These are phyloP conservation scores for Boulengeromyrus knoepffleri DNA, from an alignment of 2,113 vertebrate species.

Conservation along the genomic window DNA sequence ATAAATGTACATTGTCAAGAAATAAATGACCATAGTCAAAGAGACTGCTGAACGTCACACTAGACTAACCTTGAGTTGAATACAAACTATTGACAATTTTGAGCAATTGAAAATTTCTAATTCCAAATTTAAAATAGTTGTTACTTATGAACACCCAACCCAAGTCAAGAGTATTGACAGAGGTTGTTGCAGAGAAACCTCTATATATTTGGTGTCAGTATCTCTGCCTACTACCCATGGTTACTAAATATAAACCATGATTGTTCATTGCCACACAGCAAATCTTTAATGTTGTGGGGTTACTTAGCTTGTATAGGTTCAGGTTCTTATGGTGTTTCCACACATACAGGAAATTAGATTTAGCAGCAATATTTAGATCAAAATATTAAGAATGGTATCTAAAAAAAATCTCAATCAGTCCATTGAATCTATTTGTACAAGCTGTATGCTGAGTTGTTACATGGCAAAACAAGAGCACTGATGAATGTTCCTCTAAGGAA, in stretches of 20 bases:
- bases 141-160: background rate
- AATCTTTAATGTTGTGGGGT: background rate
- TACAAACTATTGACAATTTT: background rate
- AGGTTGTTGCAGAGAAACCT: background rate
- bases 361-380: background rate
- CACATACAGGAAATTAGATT: background rate
- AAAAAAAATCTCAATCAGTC: background rate
- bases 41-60: background rate
- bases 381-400: background rate
- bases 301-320: background rate
- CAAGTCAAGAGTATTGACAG: background rate
- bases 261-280: background rate
- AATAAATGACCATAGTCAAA: background rate
- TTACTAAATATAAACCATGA: background rate
- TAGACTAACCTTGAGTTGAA: background rate
- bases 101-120: background rate
- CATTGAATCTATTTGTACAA: background rate
- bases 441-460: background rate
- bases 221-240: background rate
- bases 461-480: background rate
- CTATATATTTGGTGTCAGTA: background rate
- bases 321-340: background rate
- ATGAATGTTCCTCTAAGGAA: background rate
- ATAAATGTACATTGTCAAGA: background rate
- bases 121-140: background rate